phyloP scores from a whole-genome alignment of 2,888 invertebrate species.

The Melikaiella ostensackeni region DNA sequence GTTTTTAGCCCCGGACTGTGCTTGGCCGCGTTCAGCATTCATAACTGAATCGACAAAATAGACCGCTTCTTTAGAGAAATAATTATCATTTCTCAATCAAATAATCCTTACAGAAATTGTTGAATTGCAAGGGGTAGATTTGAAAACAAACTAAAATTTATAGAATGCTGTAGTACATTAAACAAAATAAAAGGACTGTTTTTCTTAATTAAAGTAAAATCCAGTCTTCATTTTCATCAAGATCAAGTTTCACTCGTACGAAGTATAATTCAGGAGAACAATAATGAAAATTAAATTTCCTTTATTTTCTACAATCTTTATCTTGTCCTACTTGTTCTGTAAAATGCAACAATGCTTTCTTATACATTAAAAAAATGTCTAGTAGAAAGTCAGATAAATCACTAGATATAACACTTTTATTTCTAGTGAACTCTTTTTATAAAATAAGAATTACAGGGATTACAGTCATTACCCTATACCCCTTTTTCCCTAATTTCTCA shows the following conservation, averaged over 20 bases:
- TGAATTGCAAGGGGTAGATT: too few species aligned
- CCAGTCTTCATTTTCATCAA: not conserved
- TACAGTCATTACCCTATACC: too few species aligned
- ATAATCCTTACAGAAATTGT: not conserved
- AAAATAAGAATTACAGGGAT: not conserved
- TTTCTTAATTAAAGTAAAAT: not conserved
- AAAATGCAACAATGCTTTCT: slow-evolving; percentile 16
- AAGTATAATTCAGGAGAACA: not conserved
- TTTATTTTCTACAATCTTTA: not conserved
- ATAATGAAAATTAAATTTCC: not conserved
- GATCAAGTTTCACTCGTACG: not conserved
- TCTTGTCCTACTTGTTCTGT: slow-evolving; percentile 25
- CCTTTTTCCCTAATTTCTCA: too few species aligned
- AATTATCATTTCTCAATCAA: not conserved
- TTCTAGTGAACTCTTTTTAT: not conserved
- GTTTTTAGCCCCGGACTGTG: slow-evolving; percentile 53
- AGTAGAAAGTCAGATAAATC: not conserved
- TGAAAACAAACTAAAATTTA: too few species aligned
- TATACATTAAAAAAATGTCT: not conserved
- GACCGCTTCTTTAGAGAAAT: not conserved
- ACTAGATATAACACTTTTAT: not conserved
- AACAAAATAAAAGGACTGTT: not conserved
- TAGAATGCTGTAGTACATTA: too few species aligned
- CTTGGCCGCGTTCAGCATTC: slow-evolving; percentile 11
- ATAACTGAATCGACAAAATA: slow-evolving; percentile 16